phyloP scores from a whole-genome alignment of 2,797 vertebrate genomes.

The Alca torda region DNA sequence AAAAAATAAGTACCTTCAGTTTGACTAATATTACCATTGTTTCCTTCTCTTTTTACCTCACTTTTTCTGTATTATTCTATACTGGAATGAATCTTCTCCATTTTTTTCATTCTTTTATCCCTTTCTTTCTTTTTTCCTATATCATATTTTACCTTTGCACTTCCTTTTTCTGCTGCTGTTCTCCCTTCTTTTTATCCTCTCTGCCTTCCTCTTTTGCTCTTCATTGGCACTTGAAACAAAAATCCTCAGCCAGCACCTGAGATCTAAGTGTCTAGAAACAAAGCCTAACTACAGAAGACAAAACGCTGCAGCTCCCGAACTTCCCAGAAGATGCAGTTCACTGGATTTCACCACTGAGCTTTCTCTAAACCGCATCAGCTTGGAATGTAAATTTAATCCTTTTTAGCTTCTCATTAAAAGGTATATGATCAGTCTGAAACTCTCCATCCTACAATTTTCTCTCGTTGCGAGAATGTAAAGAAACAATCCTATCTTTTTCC shows the following conservation, averaged over 20 bases:
- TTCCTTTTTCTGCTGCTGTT: neutral
- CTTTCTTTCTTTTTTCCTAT: neutral
- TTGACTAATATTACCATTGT: neutral
- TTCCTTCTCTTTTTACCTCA: neutral
- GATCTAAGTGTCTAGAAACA: neutral
- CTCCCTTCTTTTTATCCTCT: neutral
- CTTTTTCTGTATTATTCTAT: neutral
- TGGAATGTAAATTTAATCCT: constrained; percentile 9
- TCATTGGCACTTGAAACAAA: constrained; percentile 1
- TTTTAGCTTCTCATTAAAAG: constrained; percentile 24
- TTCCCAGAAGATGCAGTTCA: neutral
- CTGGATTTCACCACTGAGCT: neutral
- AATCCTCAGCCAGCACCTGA: constrained; percentile 1
- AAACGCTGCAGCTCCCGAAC: neutral
- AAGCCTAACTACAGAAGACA: neutral
- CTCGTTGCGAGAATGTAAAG: neutral
- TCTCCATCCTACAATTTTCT: neutral
- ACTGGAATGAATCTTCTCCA: neutral
- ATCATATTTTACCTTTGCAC: neutral
- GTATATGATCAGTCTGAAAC: neutral
- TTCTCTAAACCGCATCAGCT: neutral
- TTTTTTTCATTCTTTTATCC: neutral
- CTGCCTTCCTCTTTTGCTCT: neutral
- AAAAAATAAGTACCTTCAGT: neutral
- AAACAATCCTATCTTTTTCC: constrained; percentile 20